These are phyloP conservation scores for Junonia oenone DNA, from an alignment of 2,888 invertebrate genomes.

Conservation along the genomic window DNA sequence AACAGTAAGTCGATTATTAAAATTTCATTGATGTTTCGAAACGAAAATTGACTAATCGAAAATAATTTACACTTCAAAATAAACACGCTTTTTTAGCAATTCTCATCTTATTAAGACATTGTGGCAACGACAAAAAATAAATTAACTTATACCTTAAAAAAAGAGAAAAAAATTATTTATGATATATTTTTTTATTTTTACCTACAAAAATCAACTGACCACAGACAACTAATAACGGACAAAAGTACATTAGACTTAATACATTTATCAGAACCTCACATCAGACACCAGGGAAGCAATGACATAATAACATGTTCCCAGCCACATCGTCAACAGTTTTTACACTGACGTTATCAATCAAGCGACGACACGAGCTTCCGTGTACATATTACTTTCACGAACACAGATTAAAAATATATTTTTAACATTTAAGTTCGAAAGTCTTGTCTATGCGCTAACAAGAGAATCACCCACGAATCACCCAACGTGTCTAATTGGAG, in stretches of 20 bases:
- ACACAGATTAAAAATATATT: not conserved
- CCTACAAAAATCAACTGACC: constrained; percentile 37
- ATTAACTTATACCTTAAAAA: too few relatives aligned
- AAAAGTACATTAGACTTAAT: constrained; percentile 46
- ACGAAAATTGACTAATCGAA: not conserved
- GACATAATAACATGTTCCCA: constrained; percentile 69
- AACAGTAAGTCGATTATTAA: not conserved
- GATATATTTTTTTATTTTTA: too few relatives aligned
- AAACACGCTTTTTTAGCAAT: not conserved
- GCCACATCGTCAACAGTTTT: constrained; percentile 57
- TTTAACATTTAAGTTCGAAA: not conserved
- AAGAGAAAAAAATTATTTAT: too few relatives aligned
- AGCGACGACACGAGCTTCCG: constrained; percentile 60
- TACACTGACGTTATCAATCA: constrained; percentile 66
- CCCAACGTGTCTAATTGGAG: constrained; percentile 14
- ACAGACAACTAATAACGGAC: constrained; percentile 51
- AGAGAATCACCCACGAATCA: constrained; percentile 2
- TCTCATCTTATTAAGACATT: not conserved
- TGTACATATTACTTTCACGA: constrained; percentile 55
- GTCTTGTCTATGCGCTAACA: not conserved
- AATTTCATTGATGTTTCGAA: not conserved
- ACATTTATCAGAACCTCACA: constrained; percentile 63
- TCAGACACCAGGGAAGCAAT: constrained; percentile 40
- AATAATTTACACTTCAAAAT: not conserved
- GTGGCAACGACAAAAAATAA: too few relatives aligned